A percentile compares a stretch with the other conserved stretches of the same genome.
Conservation (phyloP, 1,140 invertebrate genomes). For the Drosophila setifemur region DNA sequence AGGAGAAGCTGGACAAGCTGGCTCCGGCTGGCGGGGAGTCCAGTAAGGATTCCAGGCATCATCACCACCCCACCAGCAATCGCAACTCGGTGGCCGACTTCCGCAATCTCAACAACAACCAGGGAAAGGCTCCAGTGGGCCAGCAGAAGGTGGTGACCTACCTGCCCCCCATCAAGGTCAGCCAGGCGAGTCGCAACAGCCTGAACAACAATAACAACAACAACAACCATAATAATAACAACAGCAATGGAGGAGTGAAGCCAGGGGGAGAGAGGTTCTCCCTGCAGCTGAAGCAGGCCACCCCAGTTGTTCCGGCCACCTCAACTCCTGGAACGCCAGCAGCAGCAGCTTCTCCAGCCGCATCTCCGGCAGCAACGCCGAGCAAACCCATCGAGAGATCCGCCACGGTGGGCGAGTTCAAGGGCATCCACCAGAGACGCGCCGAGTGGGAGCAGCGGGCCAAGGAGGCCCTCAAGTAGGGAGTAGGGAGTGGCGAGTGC, state of each 20-base stretch:
- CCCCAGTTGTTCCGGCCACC: not conserved
- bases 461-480: conserved; percentile 85
- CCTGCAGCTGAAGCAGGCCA: conserved; percentile 40
- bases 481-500: too few species aligned
- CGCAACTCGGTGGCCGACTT: conserved; percentile 76
- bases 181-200: conserved; percentile 37
- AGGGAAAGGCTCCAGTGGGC: conserved; percentile 14
- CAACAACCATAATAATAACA: too few species aligned
- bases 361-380: conserved; percentile 11
- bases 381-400: conserved; percentile 70
- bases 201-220: conserved; percentile 22
- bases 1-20: conserved; percentile 72
- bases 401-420: conserved; percentile 83
- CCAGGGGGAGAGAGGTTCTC: conserved; percentile 40
- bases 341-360: conserved; percentile 4
- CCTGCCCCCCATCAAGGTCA: conserved; percentile 69
- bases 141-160: conserved; percentile 37
- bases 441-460: conserved; percentile 89
- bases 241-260: conserved; percentile 16
- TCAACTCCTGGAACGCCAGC: too few species aligned
- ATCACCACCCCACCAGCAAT: conserved; percentile 40
- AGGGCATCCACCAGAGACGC: conserved; percentile 88
- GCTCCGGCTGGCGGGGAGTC: conserved; percentile 34
- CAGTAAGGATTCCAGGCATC: not conserved
- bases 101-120: conserved; percentile 67